Base-by-base conservation (phyloP, 2,113 vertebrate species). In the Lipotes vexillifer region DNA sequence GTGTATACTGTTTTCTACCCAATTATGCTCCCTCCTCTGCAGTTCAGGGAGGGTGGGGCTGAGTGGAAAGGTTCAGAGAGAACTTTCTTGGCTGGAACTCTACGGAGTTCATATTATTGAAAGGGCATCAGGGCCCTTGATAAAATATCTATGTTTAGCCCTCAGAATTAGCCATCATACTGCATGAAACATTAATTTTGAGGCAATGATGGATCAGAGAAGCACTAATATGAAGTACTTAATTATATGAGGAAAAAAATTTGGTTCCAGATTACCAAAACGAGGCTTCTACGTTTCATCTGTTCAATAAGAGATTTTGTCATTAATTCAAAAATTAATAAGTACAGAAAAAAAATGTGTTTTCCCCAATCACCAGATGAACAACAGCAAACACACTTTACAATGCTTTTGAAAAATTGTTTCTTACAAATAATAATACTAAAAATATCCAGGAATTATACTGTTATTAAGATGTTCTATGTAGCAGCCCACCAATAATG, bases 181-280 rank as follows among this genome's bases (percentile, higher is more conserved):
- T 72, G 27, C 49, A 90, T 65, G 89, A 90, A 92, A 89, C 8
- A 93, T 92, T 91, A 93, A 92, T 71, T 49, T 33, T 63, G 57
- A 86, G 29, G 59, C 96, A 93, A 88, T 61, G 14, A 63, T 21
- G 83, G 23, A 52, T 57, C 33, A 68, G n/a, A 33, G 44, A 66
- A 74, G 46, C 21, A 84, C 11, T 65, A 95, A 59, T 46, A 94
- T 52, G n/a, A 91, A 82, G 94, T 87, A 88, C 63, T 82, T 20
- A 97, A 92, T 49, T 89, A 75, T 33, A 72, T 49, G 15, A 77
- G 23, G 69, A 84, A 92, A 84, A 83, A 9, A 63, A 46, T 61
- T 36, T 87, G 14, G 49, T 38, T 95, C 27, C 21, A 77, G 27
- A n/a, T 93, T 65, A 96, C 29, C 25, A 92, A 96, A 97, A 81